Evolutionary conservation across 2,888 invertebrate species (phyloP), one percentile per base, ranked within the genome.

Genomic region (Stenodera caucasica): DNA sequence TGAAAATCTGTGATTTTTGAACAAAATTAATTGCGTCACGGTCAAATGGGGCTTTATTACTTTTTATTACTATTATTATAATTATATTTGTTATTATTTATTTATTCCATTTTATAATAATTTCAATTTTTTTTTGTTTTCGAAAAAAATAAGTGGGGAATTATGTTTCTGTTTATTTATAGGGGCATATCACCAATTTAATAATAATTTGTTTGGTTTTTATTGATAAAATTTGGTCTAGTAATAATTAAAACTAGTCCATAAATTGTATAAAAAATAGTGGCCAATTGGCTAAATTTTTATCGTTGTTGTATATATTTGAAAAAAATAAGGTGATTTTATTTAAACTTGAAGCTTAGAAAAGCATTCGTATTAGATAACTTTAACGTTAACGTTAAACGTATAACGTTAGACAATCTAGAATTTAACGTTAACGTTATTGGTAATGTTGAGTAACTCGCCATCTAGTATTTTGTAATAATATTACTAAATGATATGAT

Each of bases 81-180:
- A 33, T 33, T 11, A 21, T 21, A 12, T 23, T 45, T 23, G 21
- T 45, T 45, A 23, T 45, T 45, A 45, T 45, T 45, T 45, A 45
- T 45, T 45, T 45, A 45, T 45, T 45, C 45, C 45, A 45, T 45
- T 45, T 21, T 40, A 18, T 21, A 40, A 18, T 35, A 5, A 35
- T n/a, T 35, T 35, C 1, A 8, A 15, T n/a, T 37, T 14, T 37
- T 8, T 15, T 15, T n/a, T 45, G 18, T 40, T 40, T 15, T 40
- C 26, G 26, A 5, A 26, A 26, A n/a, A n/a, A n/a, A n/a, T 9
- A 18, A 40, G 15, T 1, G 12, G 45, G 45, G 21, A 12, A 21
- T 23, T 45, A 23, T 45, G 23, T 45, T 23, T 26, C 2, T 26
- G 7, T 45, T 26, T 26, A 3, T 5, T 26, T 45, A 45, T 23